Base-by-base conservation (phyloP, 2,888 invertebrate genomes). In the Horisme vitalbata region DNA sequence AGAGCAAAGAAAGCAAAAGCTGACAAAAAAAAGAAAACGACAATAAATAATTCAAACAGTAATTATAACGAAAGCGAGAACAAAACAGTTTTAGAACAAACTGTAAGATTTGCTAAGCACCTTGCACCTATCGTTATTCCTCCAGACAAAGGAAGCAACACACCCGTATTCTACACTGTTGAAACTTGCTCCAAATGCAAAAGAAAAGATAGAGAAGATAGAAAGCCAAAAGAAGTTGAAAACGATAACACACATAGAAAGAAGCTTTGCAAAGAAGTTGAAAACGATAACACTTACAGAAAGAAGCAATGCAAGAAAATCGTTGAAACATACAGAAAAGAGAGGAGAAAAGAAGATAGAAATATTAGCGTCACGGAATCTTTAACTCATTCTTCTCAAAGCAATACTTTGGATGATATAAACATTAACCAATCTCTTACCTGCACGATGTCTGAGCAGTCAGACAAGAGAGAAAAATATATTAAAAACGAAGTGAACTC, bases 71-170 rank as follows among this genome's bases (percentile, higher is more conserved):
- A 52, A 5, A 43, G 50, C 12, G 44, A 45, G 6, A 70, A 72
- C 45, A 72, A 78, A 45, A 58, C 74, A 4, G 56, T 85, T n/a
- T 21, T 83, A 18, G 78, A 77, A 20, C 79, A 85, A 32, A 84
- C 86, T 1, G 76, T 85, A 27, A 62, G 63, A 50, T 83, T 87
- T 51, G 82, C 84, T 8, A 82, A 83, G 68, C 68, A 77, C 32
- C 58, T 86, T 4, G 75, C 76, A 0, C 88, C 88, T 4, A 45
- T 81, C 50, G 67, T 75, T 1, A 79, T 89, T 48, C 84, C 88
- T 11, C 73, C 76, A 1, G 68, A 57, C 26, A 68, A 71, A 15
- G 64, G 71, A 2, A 55, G 26, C 7, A 24, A 58, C 26, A 59
- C 67, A 0, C 76, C 80, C 1, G 67, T 79, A 2, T 77, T 69